phyloP scores from a whole-genome alignment of 2,113 vertebrate genomes.

The Lampris incognitus region DNA sequence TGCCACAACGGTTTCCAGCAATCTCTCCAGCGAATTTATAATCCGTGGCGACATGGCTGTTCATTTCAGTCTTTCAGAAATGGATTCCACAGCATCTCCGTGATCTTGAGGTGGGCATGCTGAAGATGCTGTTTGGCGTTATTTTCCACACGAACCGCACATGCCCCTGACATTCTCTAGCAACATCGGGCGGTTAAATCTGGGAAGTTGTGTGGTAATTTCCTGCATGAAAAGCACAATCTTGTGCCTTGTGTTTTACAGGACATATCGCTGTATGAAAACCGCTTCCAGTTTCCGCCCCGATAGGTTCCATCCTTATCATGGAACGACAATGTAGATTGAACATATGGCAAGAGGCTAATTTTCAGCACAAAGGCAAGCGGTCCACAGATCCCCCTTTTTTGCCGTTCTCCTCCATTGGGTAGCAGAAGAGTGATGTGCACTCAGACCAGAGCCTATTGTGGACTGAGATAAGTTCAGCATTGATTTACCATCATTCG shows the following conservation, averaged over 20 bases:
- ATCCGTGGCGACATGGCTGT: neutral
- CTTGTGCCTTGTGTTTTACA: neutral
- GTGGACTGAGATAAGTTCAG: slow-evolving; percentile 16
- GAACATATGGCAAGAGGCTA: neutral
- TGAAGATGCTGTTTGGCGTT: neutral
- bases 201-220: neutral
- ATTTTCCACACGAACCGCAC: neutral
- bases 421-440: slow-evolving; percentile 8
- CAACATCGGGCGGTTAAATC: neutral
- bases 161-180: neutral
- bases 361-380: neutral
- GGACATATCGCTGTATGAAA: neutral
- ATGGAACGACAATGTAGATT: neutral
- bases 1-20: neutral
- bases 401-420: neutral
- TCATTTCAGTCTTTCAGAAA: neutral
- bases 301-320: neutral
- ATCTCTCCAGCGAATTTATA: neutral
- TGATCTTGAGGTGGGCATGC: slow-evolving; percentile 6
- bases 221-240: neutral
- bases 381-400: neutral
- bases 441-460: slow-evolving; percentile 18
- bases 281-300: neutral
- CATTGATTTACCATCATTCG: slow-evolving; percentile 47
- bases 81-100: neutral